phyloP scores from a whole-genome alignment of 2,113 vertebrate species.

The Salvelinus alpinus region DNA sequence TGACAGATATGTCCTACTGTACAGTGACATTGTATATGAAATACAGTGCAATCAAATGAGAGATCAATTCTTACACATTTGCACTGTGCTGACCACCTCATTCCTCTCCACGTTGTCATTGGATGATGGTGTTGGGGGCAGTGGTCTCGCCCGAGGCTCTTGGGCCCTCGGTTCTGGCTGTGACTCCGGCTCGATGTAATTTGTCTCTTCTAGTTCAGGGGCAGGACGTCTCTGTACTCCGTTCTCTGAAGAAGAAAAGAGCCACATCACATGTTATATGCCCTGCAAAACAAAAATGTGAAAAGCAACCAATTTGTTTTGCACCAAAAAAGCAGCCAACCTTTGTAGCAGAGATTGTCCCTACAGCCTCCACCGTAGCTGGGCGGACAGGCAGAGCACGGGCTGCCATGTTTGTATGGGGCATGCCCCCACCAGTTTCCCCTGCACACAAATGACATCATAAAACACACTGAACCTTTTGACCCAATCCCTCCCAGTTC shows the following conservation, averaged over 20 bases:
- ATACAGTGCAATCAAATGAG: too few species aligned
- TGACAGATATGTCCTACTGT: neutral
- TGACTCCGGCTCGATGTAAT: conserved; percentile 87
- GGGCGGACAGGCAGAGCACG: conserved; percentile 93
- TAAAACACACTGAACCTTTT: neutral
- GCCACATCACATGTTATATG: too few species aligned
- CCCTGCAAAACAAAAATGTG: too few species aligned
- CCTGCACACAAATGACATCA: conserved; percentile 59
- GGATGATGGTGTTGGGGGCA: conserved; percentile 62
- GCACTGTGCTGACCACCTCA: conserved; percentile 86
- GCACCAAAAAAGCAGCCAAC: conserved; percentile 54
- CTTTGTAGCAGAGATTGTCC: conserved; percentile 95
- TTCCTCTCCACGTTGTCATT: conserved; percentile 76
- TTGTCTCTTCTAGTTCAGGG: conserved; percentile 87
- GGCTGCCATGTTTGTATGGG: conserved; percentile 90
- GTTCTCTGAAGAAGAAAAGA: conserved; percentile 66
- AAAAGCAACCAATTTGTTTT: neutral
- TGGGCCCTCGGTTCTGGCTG: conserved; percentile 65
- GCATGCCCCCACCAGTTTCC: conserved; percentile 98
- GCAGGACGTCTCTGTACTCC: conserved; percentile 79
- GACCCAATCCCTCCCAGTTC: neutral
- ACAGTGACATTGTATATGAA: neutral
- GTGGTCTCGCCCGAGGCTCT: conserved; percentile 70
- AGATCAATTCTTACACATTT: conserved; percentile 88
- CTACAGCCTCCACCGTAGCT: conserved; percentile 94